phyloP scores from a whole-genome alignment of 2,797 vertebrate species.

The Merluccius polli region DNA sequence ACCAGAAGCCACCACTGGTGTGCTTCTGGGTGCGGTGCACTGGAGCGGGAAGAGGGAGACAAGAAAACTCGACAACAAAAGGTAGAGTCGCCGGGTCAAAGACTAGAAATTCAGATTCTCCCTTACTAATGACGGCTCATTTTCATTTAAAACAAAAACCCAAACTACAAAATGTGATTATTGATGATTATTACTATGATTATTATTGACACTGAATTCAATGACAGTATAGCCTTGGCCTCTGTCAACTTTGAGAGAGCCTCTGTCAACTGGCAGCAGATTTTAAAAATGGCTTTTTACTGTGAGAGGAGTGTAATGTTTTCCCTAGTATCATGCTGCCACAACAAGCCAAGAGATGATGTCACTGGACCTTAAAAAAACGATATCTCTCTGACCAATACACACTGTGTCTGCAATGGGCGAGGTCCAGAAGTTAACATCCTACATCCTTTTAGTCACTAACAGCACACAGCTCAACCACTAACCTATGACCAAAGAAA shows the following conservation, averaged over 20 bases:
- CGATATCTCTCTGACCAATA: conserved; percentile 40
- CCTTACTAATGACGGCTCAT: neutral
- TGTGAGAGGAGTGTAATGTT: conserved; percentile 46
- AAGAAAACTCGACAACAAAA: neutral
- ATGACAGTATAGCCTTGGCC: conserved; percentile 6
- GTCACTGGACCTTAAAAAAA: conserved; percentile 44
- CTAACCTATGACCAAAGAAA: neutral
- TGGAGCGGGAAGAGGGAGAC: neutral
- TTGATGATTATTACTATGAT: neutral
- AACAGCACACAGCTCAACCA: conserved; percentile 1
- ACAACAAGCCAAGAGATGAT: conserved; percentile 41
- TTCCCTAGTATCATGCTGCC: conserved; percentile 32
- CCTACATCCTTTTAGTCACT: conserved; percentile 21
- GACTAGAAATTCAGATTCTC: neutral
- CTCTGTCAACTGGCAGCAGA: conserved; percentile 13
- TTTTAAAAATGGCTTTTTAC: conserved; percentile 44
- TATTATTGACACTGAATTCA: neutral
- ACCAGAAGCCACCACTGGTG: too few species aligned
- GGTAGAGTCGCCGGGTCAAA: neutral
- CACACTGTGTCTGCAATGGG: conserved; percentile 36
- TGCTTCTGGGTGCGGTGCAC: neutral
- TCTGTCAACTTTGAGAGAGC: conserved; percentile 26
- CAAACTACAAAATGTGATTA: neutral
- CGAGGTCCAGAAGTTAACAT: conserved; percentile 34
- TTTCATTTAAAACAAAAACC: neutral